These are phyloP conservation scores for Zapus hudsonius DNA, from an alignment of 2,113 vertebrate genomes.

Conservation along the genomic window DNA sequence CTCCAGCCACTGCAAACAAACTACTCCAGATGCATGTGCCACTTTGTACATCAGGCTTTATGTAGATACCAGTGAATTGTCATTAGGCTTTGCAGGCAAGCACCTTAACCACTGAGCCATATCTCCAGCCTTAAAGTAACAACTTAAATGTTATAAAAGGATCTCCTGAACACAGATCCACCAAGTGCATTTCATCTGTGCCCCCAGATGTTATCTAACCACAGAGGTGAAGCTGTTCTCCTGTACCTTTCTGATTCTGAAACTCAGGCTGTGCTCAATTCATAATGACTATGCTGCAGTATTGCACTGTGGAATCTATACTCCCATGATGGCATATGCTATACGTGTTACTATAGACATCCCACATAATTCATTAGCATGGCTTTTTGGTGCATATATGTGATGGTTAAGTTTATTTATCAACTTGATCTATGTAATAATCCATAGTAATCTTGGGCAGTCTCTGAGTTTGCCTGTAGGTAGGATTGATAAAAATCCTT, in stretches of 20 bases:
- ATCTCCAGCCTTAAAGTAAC: no score
- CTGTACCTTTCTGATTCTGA: neutral
- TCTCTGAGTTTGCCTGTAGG: no score
- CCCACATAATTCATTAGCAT: neutral
- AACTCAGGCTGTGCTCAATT: neutral
- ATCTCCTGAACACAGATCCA: neutral
- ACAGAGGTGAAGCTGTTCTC: neutral
- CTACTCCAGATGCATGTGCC: no score
- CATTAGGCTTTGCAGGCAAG: no score
- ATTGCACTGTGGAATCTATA: neutral
- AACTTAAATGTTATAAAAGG: slow-evolving; percentile 6
- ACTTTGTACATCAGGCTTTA: no score
- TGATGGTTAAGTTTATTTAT: no score
- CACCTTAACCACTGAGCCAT: no score
- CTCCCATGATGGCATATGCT: neutral
- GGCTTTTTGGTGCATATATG: neutral
- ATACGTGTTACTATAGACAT: neutral
- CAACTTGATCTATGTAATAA: no score
- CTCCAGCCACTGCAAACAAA: no score
- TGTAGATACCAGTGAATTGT: no score
- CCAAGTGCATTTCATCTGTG: neutral
- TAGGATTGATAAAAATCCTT: no score
- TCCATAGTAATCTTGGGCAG: no score
- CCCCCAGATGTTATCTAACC: neutral
- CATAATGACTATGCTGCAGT: neutral